Conservation (phyloP, 2,113 vertebrate genomes). For the Scophthalmus maximus region DNA sequence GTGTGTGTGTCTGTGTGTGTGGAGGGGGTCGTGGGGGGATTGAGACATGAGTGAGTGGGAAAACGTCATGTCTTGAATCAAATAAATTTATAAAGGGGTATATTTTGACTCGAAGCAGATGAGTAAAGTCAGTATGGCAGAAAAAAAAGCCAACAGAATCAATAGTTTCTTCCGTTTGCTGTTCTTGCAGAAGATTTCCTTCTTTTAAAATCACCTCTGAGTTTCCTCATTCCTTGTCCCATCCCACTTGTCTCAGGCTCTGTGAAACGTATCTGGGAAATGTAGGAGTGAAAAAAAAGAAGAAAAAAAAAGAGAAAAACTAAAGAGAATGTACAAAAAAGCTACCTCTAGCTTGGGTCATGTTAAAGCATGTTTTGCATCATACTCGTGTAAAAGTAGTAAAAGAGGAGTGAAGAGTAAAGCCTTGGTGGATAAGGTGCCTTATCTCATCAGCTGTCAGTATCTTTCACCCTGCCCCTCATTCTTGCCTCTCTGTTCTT, state of each 20-base stretch:
- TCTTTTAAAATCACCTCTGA: conserved; percentile 1
- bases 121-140: background rate
- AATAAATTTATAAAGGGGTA: conserved; percentile 5
- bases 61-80: conserved; percentile 29
- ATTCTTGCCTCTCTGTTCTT: conserved; percentile 58
- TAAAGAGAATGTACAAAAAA: conserved; percentile 14
- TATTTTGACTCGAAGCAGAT: conserved; percentile 24
- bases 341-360: conserved; percentile 33
- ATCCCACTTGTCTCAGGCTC: conserved; percentile 4
- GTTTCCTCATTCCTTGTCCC: background rate
- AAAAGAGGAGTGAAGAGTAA: conserved; percentile 52
- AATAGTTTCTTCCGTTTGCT: conserved; percentile 5
- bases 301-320: conserved; percentile 40
- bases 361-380: conserved; percentile 62
- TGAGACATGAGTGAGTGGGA: conserved; percentile 14
- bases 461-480: conserved; percentile 52
- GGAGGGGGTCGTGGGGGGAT: background rate
- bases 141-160: background rate
- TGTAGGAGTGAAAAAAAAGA: background rate
- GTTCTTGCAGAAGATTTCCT: background rate
- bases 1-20: conserved; percentile 6
- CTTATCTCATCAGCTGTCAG: conserved; percentile 60
- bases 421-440: conserved; percentile 54
- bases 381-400: conserved; percentile 28
- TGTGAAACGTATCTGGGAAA: conserved; percentile 21